phyloP scores from a whole-genome alignment of 2,797 vertebrate genomes.

The Micromesistius poutassou region DNA sequence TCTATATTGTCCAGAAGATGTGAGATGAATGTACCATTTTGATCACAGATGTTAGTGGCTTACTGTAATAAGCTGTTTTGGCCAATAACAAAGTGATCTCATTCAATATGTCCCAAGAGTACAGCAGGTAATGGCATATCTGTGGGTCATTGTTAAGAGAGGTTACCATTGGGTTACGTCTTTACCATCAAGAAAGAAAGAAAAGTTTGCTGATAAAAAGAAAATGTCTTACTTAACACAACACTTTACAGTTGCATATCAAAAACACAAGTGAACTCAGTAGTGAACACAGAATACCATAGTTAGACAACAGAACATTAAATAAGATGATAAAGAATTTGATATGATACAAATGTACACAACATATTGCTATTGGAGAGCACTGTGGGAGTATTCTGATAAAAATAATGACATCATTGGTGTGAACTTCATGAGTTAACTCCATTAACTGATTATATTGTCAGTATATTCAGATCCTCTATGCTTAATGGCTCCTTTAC shows the following conservation, averaged over 20 bases:
- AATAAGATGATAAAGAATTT: slow-evolving; percentile 24
- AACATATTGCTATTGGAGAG: slow-evolving; percentile 34
- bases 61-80: not conserved
- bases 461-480: slow-evolving; percentile 49
- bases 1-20: slow-evolving; percentile 34
- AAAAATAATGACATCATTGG: slow-evolving; percentile 22
- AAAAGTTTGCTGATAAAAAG: slow-evolving; percentile 5
- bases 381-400: slow-evolving; percentile 28
- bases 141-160: slow-evolving; percentile 11
- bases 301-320: slow-evolving; percentile 36
- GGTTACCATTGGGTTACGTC: not conserved
- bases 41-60: not conserved
- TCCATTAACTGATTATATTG: slow-evolving; percentile 12
- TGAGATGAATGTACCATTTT: not conserved
- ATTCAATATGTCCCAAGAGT: not conserved
- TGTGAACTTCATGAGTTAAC: slow-evolving; percentile 9
- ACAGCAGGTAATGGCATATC: not conserved
- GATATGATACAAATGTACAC: slow-evolving; percentile 56
- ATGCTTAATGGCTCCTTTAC: not conserved
- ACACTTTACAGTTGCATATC: slow-evolving; percentile 36
- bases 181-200: not conserved
- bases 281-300: slow-evolving; percentile 30
- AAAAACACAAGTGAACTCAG: slow-evolving; percentile 25
- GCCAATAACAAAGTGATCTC: not conserved
- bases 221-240: slow-evolving; percentile 33